phyloP scores from a whole-genome alignment of 2,113 vertebrate genomes.

The Panthera uncia region DNA sequence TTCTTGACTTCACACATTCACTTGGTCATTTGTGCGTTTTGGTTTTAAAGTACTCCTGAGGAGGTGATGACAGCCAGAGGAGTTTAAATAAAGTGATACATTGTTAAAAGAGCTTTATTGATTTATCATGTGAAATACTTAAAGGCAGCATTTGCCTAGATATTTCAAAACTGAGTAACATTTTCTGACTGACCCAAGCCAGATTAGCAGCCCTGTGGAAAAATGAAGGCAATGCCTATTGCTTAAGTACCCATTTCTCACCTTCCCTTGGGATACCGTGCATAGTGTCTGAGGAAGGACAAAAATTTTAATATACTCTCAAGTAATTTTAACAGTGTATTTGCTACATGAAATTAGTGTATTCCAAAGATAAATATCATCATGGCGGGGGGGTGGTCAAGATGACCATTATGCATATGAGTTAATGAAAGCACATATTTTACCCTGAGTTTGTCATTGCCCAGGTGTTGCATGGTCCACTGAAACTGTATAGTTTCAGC shows the following conservation, averaged over 20 bases:
- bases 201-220: not conserved
- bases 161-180: constrained; percentile 9
- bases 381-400: not conserved
- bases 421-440: not conserved
- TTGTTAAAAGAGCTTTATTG: not conserved
- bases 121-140: not conserved
- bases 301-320: not conserved
- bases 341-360: not conserved
- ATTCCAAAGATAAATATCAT: not conserved
- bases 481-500: not conserved
- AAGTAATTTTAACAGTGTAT: not conserved
- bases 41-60: not conserved
- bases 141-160: not conserved
- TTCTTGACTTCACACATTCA: not conserved
- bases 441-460: not conserved
- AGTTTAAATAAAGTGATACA: not conserved
- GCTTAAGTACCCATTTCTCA: not conserved
- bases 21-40: not conserved
- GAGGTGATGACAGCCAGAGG: not conserved
- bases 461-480: not conserved
- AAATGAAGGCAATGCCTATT: not conserved
- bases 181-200: not conserved
- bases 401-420: not conserved
- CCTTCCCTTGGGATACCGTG: not conserved
- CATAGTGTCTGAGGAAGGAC: not conserved